These are phyloP conservation scores for Poeciliopsis paucimaculata DNA, from an alignment of 2,797 vertebrate species.

Conservation along the genomic window DNA sequence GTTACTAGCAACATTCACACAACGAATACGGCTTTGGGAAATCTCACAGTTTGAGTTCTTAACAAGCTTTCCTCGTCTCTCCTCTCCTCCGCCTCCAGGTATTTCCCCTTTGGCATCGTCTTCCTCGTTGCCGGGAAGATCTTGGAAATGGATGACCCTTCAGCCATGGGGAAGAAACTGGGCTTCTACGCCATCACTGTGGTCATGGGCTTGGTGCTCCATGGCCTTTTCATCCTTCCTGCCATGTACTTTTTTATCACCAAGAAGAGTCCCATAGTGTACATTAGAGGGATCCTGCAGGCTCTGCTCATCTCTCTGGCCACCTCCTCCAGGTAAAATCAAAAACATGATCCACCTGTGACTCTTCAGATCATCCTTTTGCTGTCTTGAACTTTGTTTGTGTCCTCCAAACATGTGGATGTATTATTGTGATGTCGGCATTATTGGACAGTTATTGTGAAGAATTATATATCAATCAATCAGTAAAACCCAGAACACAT, in stretches of 20 bases:
- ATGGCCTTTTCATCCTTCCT: slow-evolving; percentile 94
- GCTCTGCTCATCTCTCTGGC: slow-evolving; percentile 96
- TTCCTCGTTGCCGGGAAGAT: slow-evolving; percentile 99
- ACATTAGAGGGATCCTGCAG: slow-evolving; percentile 95
- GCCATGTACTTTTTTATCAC: slow-evolving; percentile 97
- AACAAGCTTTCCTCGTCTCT: not conserved
- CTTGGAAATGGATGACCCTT: slow-evolving; percentile 97
- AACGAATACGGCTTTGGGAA: not conserved
- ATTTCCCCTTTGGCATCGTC: slow-evolving; percentile 97
- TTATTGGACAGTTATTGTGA: not conserved
- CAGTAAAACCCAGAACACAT: not conserved
- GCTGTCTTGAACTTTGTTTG: not conserved
- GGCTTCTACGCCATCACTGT: slow-evolving; percentile 96
- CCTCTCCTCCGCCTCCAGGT: slow-evolving; percentile 78
- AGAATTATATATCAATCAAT: not conserved
- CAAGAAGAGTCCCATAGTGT: slow-evolving; percentile 97
- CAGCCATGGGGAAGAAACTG: slow-evolving; percentile 94
- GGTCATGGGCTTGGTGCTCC: slow-evolving; percentile 93
- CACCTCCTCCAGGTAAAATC: slow-evolving; percentile 92
- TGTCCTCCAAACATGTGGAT: not conserved
- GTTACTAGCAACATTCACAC: not conserved
- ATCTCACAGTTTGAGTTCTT: not conserved
- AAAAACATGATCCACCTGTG: not conserved
- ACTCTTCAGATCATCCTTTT: not conserved
- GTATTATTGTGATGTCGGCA: not conserved